Evolutionary conservation across 2,888 invertebrate genomes (phyloP).

Genomic region (Adelognathus sp.): DNA sequence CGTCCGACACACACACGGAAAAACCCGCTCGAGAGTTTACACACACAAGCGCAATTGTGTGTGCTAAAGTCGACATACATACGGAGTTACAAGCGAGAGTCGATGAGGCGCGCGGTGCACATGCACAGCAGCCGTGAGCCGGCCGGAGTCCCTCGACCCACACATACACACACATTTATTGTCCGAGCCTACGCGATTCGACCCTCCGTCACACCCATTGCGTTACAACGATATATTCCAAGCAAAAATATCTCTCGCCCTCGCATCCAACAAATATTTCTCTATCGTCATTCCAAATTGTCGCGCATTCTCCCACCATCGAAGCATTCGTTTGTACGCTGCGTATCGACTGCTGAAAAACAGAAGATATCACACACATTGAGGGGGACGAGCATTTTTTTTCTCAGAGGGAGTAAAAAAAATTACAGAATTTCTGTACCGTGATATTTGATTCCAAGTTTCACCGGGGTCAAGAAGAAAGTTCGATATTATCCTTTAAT

Average conservation of each 20-base stretch:
- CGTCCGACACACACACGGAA: constrained; percentile 34
- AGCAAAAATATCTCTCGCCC: neutral
- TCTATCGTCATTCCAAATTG: constrained; percentile 5
- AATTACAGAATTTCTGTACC: no score
- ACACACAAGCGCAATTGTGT: neutral
- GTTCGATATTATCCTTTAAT: no score
- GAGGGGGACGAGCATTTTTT: no score
- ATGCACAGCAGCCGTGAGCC: neutral
- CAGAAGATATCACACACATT: no score
- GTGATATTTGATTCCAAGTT: no score
- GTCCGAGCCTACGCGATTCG: constrained; percentile 9
- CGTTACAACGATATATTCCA: neutral
- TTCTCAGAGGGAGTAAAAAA: no score
- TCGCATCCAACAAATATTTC: neutral
- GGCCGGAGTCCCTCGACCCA: neutral
- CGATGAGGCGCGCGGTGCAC: neutral
- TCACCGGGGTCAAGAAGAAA: no score
- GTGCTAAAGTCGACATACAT: neutral
- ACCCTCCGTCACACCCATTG: neutral
- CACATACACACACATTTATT: constrained; percentile 4
- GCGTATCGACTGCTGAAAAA: no score
- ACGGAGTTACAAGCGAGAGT: constrained; percentile 10
- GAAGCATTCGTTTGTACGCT: neutral
- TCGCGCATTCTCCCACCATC: neutral
- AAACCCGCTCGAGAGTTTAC: neutral